Base-by-base conservation (phyloP, 2,888 invertebrate species). In the Acholoe squamosa region DNA sequence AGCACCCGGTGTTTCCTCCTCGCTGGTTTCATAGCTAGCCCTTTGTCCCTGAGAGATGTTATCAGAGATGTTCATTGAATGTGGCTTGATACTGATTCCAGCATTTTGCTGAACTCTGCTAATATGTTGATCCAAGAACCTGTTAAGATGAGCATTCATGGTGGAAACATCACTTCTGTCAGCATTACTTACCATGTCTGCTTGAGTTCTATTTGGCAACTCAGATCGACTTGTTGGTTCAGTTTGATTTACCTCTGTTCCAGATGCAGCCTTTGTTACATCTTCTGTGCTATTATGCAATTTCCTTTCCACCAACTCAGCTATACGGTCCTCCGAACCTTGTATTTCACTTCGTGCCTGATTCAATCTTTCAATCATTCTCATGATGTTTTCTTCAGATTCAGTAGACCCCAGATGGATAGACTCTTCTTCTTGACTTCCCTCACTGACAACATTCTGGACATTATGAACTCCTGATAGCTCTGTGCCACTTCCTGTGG, bases 111-210 rank as follows among this genome's bases (percentile, higher is more conserved):
- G n/a, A 28, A 71, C 71, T 28, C 28, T n/a, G 71, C 25, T 71
- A 28, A 28, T 43, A 51, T 84, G 84, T 34, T 33, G 43, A 22
- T 34, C 22, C 43, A 51, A 28, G 84, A 84, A 84, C 14, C 28
- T 84, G 19, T 84, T 84, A 5, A 84, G 43, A 28, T 84, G 84
- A 34, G 84, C 28, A 33, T 84, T 43, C 43, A 84, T 84, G 34
- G 34, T 84, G 16, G 34, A 34, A 43, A 28, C 31, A 28, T 28
- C 31, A 28, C 7, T 14, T 71, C 28, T 28, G 7, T n/a, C 71
- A 5, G 3, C 3, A 25, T 14, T 25, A 43, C 5, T 43, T 43
- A 43, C 43, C 43, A 43, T 10, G 10, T 43, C 43, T 10, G 10
- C 43, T 43, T 43, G 43, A 10, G 43, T 7, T 3, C 43, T 43